A percentile compares a stretch with the other conserved stretches of the same genome.
Evolutionary conservation across 2,888 invertebrate species (phyloP).

Genomic region (Tachystola acroxantha): DNA sequence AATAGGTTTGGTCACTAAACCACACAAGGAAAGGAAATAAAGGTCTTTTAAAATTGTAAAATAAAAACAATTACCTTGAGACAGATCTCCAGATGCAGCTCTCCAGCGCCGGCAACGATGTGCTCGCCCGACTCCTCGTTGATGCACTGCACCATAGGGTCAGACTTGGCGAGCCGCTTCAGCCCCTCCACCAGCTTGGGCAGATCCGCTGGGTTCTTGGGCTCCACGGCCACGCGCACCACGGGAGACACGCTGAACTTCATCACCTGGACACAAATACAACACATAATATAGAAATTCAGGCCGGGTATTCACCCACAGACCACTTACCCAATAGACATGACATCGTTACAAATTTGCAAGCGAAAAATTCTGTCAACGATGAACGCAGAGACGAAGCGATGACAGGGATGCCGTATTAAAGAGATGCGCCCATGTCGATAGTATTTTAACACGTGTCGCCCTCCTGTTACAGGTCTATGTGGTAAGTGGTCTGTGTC

Average conservation of each 20-base stretch:
- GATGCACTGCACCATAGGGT: conserved; percentile 99
- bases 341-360: too few relatives aligned
- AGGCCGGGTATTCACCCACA: too few relatives aligned
- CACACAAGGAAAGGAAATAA: too few relatives aligned
- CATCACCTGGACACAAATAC: conserved; percentile 86
- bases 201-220: conserved; percentile 98
- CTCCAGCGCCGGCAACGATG: conserved; percentile 99
- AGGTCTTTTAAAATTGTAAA: too few relatives aligned
- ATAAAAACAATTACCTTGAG: conserved; percentile 83
- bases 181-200: conserved; percentile 99
- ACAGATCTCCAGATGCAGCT: conserved; percentile 99
- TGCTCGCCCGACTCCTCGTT: conserved; percentile 99
- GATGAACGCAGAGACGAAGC: too few relatives aligned
- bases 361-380: too few relatives aligned
- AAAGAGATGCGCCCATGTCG: too few relatives aligned
- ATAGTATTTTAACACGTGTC: too few relatives aligned
- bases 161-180: conserved; percentile 99
- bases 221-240: conserved; percentile 99
- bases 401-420: too few relatives aligned
- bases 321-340: too few relatives aligned
- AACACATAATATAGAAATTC: background rate
- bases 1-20: too few relatives aligned
- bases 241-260: conserved; percentile 99
- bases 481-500: background rate
- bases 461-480: too few relatives aligned